Evolutionary conservation across 2,113 vertebrate species (phyloP).

Genomic region (Fulmarus glacialis): DNA sequence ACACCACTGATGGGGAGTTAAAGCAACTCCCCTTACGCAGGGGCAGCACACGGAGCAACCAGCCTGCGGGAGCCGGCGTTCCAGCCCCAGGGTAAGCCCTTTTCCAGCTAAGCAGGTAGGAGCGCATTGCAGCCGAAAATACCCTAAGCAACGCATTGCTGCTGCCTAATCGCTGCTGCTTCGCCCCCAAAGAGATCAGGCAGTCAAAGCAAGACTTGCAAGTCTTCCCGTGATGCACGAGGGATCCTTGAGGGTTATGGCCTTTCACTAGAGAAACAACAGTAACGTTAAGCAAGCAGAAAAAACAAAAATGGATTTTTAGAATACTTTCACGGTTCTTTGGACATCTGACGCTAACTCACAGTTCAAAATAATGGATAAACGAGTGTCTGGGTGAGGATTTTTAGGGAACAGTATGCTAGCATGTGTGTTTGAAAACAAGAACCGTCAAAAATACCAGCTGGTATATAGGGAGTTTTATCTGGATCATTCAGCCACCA

Average conservation of each 20-base stretch:
- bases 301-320: neutral
- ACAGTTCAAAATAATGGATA: neutral
- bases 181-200: neutral
- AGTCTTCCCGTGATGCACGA: neutral
- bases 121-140: neutral
- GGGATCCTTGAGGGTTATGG: neutral
- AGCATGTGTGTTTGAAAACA: neutral
- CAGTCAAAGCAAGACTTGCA: neutral
- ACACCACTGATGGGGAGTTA: neutral
- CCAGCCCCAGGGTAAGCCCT: accelerated
- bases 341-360: neutral
- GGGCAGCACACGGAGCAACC: accelerated
- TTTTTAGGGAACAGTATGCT: neutral
- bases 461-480: neutral
- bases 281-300: neutral
- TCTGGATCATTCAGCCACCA: neutral
- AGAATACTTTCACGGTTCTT: neutral
- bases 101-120: neutral
- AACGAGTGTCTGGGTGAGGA: neutral
- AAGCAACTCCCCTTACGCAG: neutral
- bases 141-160: neutral
- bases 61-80: accelerated
- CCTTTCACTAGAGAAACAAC: neutral
- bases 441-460: neutral
- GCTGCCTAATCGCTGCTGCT: neutral